Evolutionary conservation across 1,140 invertebrate genomes (phyloP).

Genomic region (Drosophila lacteicornis): DNA sequence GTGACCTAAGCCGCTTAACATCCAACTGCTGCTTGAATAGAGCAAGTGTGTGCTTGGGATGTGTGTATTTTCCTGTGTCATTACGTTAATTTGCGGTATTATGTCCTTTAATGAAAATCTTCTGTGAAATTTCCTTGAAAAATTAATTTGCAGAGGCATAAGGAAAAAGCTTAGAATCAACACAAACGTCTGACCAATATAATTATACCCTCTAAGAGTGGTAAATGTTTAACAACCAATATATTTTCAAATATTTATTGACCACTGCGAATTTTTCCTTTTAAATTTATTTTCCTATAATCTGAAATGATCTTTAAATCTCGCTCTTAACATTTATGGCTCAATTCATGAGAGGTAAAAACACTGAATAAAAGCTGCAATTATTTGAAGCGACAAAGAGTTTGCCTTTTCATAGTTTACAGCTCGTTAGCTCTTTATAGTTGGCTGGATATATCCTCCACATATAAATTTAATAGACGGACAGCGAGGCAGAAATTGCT

Average conservation of each 20-base stretch:
- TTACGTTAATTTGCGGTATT: slow-evolving; percentile 70
- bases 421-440: slow-evolving; percentile 79
- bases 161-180: slow-evolving; percentile 4
- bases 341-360: slow-evolving; percentile 10
- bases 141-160: neutral
- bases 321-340: slow-evolving; percentile 35
- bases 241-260: neutral
- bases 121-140: slow-evolving; percentile 2
- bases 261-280: neutral
- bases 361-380: slow-evolving; percentile 24
- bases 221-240: neutral
- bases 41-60: neutral
- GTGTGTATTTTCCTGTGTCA: slow-evolving; percentile 40
- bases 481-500: slow-evolving; percentile 51
- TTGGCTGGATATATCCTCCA: slow-evolving; percentile 52
- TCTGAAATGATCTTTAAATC: neutral
- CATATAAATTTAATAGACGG: slow-evolving; percentile 44
- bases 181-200: neutral
- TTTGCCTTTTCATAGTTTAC: slow-evolving; percentile 71
- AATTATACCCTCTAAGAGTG: neutral
- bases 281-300: neutral
- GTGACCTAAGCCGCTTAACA: slow-evolving; percentile 71
- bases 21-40: slow-evolving; percentile 33
- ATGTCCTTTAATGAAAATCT: slow-evolving; percentile 63
- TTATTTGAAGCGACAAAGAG: slow-evolving; percentile 26